Evolutionary conservation across 30 jellyfish, hydroid and myxozoan genomes (phyloP), one percentile per base, ranked within the genome.

Genomic region (Hydractinia symbiolongicarpus): DNA sequence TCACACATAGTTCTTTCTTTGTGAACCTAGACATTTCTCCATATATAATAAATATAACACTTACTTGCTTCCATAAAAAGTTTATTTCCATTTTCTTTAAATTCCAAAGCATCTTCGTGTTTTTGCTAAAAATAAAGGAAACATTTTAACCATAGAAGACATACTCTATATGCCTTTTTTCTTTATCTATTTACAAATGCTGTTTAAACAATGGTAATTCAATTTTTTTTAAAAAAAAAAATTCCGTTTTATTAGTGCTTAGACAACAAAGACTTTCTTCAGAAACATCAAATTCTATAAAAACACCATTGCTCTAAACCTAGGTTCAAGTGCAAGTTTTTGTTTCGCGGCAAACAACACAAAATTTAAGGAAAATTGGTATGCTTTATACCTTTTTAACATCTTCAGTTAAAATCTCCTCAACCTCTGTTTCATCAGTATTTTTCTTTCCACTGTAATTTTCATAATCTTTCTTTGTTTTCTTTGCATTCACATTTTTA

Each of bases 51-150:
- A 52, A 6, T 21, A 78, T 14, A 53, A 9, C 6, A 56, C 86
- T 51, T 10, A 78, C 86, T 51, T 71, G 86, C 87, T 57, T 77
- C 82, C 54, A 50, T 53, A 79, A 82, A 88, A 21, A 52, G 82
- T 15, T 62, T 15, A 77, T 82, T 88, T 60, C 96, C 96, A 53
- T 79, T 75, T 10, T 72, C 84, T 67, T 88, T 88, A 9, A 76
- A 66, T 4, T 61, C 86, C 14, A 72, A 20, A 20, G 96, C 89
- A 20, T 88, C 90, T 61, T 68, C 81, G 40, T 70, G 86, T 53
- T 55, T 55, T 51, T 81, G 67, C 89, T 81, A 78, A 11, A 53
- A 15, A 44, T 50, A 74, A 13, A 21, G 15, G 4, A 30, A 20
- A 15, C 2, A 20, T 82, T 49, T 56, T 72, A 81, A n/a, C n/a